These are phyloP conservation scores for Protosalanx chinensis DNA, from an alignment of 2,797 vertebrate species.

Conservation along the genomic window DNA sequence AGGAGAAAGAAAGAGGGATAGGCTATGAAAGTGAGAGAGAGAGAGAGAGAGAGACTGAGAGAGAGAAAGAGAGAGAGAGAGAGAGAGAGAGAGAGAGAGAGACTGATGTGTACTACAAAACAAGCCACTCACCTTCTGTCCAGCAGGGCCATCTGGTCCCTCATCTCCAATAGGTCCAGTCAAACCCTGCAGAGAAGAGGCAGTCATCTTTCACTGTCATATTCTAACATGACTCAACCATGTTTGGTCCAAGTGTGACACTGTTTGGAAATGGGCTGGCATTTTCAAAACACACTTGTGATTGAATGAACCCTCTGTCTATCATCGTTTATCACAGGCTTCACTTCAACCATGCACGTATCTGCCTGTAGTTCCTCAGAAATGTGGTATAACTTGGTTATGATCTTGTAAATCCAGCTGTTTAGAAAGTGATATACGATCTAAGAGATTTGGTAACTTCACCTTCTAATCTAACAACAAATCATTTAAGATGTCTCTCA, in stretches of 20 bases:
- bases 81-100: not conserved
- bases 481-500: not conserved
- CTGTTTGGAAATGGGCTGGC: too few species aligned
- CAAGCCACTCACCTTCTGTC: conserved; percentile 88
- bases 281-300: too few species aligned
- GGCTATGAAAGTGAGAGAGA: conserved; percentile 5
- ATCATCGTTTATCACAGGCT: too few species aligned
- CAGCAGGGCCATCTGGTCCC: conserved; percentile 80
- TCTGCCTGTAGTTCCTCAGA: too few species aligned
- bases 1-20: not conserved
- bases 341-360: too few species aligned
- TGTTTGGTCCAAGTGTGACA: too few species aligned
- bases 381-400: too few species aligned
- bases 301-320: too few species aligned
- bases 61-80: too few species aligned
- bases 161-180: conserved; percentile 87
- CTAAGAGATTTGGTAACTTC: not conserved
- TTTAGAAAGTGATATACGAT: not conserved
- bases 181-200: conserved; percentile 78
- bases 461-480: not conserved
- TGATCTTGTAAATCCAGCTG: too few species aligned
- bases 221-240: conserved; percentile 36
- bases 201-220: conserved; percentile 34
- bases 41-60: too few species aligned
- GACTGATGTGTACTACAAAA: conserved; percentile 37